phyloP scores from a whole-genome alignment of 1,140 invertebrate species.

The silkworm (Bombyx mori) region DNA sequence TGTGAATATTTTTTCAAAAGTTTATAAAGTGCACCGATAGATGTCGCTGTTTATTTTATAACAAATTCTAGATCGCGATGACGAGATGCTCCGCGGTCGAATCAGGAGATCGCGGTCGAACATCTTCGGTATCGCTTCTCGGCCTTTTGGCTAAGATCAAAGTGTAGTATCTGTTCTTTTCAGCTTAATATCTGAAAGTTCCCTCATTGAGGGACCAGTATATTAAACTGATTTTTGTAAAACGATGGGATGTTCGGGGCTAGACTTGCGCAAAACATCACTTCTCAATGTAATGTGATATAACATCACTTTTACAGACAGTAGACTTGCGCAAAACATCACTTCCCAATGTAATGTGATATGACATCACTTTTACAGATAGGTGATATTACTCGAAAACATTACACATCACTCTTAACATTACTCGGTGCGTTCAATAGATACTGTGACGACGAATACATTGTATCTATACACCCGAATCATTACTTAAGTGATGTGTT shows the following conservation, averaged over 20 bases:
- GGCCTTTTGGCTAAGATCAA: slow-evolving; percentile 5
- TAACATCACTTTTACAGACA: no score
- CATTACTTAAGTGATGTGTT: no score
- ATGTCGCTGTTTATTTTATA: background rate
- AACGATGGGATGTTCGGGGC: slow-evolving; percentile 3
- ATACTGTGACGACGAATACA: no score
- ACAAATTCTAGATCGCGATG: background rate
- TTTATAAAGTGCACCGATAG: background rate
- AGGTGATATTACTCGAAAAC: no score
- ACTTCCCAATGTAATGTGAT: no score
- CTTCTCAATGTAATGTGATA: no score
- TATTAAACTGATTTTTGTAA: slow-evolving; percentile 6
- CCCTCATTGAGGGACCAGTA: slow-evolving; percentile 3
- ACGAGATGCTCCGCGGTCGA: background rate
- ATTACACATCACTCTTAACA: no score
- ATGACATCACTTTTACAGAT: no score
- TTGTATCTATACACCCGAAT: no score
- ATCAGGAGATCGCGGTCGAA: background rate
- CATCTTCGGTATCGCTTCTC: slow-evolving; percentile 1
- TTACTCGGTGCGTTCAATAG: no score
- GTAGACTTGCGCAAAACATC: no score
- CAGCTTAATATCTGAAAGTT: background rate
- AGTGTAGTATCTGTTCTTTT: slow-evolving; percentile 6
- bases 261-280: background rate
- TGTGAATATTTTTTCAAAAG: no score